Evolutionary conservation across 2,888 invertebrate species (phyloP), one percentile per base, ranked within the genome.

Genomic region (Sclerodermus sp.): DNA sequence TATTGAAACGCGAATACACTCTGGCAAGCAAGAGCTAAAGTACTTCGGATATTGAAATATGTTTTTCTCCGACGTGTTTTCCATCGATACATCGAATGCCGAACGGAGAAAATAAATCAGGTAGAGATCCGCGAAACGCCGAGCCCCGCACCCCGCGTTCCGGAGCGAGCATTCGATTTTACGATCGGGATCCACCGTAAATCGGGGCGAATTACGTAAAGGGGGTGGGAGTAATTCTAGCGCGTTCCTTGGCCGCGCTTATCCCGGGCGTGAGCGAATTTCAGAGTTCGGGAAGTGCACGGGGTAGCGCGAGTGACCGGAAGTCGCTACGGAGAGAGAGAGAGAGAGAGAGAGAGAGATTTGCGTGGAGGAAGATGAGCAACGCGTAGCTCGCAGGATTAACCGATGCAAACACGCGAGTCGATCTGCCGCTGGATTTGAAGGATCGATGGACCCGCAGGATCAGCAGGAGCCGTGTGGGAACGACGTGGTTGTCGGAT

Each of bases 11-110:
- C 49, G 51, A 60, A 58, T 66, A 34, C 13, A 34, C n/a, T n/a
- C n/a, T n/a, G n/a, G n/a, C n/a, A n/a, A n/a, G n/a, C n/a, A n/a
- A n/a, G 34, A 3, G 55, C 54, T 57, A 68, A 66, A 65, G 65
- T 65, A 58, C 60, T 58, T 58, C 64, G 67, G 68, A 70, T 71
- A 71, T 71, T 68, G 68, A 68, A 71, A 70, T 68, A 67, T 67
- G 67, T 68, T 70, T 59, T 62, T 63, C 23, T 55, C 55, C 47
- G 55, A 51, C 51, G 58, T 62, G 62, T 67, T 68, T 66, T 67
- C 55, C 52, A 59, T 58, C 62, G 51, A 51, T 51, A 51, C 49
- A 52, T 42, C 40, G 46, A 48, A 43, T 50, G 43, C 49, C 52
- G 47, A 53, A 51, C 49, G 50, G 47, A 49, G 53, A 45, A 58